phyloP scores from a whole-genome alignment of 2,888 invertebrate genomes.

The Embidobia sp. region DNA sequence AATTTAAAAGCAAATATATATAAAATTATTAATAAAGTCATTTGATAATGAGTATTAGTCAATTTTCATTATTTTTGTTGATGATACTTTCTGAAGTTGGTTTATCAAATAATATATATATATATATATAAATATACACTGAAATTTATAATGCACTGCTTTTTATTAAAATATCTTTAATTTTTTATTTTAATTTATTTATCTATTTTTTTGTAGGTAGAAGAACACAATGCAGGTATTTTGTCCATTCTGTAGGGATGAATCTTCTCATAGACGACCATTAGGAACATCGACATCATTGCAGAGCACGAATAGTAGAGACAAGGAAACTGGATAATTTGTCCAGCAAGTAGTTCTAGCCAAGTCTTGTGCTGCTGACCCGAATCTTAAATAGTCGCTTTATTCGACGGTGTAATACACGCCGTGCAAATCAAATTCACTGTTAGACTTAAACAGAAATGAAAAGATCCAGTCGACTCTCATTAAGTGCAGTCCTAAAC shows the following conservation, averaged over 20 bases:
- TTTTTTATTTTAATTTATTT: too few relatives aligned
- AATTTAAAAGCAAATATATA: too few relatives aligned
- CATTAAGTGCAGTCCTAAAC: constrained; percentile 32
- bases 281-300: constrained; percentile 71
- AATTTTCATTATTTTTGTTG: too few relatives aligned
- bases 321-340: constrained; percentile 75
- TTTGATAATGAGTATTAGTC: too few relatives aligned
- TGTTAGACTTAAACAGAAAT: constrained; percentile 47
- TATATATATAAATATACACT: too few relatives aligned
- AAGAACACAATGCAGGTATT: constrained; percentile 75
- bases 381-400: constrained; percentile 77
- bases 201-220: constrained; percentile 17
- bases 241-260: constrained; percentile 73
- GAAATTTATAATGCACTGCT: too few relatives aligned
- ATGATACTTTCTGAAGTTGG: too few relatives aligned
- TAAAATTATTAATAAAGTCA: too few relatives aligned
- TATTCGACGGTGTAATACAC: constrained; percentile 47
- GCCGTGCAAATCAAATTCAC: constrained; percentile 55
- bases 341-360: constrained; percentile 71
- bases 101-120: too few relatives aligned
- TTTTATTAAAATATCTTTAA: too few relatives aligned
- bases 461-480: constrained; percentile 42
- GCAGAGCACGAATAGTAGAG: constrained; percentile 67
- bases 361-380: constrained; percentile 73
- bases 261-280: constrained; percentile 75